These are phyloP conservation scores for Enteromius thamalakanensis DNA, from an alignment of 2,797 vertebrate genomes.

Conservation along the genomic window DNA sequence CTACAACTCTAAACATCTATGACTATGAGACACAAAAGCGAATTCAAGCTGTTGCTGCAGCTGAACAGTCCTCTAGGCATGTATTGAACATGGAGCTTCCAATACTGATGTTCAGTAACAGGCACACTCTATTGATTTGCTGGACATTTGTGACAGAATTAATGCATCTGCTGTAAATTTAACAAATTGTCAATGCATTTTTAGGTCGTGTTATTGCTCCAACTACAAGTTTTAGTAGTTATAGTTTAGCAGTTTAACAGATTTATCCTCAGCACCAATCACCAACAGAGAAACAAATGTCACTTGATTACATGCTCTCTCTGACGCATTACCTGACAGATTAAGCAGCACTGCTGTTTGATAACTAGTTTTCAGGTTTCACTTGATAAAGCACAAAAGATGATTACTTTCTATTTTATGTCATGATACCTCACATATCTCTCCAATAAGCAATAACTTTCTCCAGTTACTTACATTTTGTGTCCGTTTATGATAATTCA, in stretches of 20 bases:
- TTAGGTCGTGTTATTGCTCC: neutral
- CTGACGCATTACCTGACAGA: neutral
- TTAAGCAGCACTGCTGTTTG: neutral
- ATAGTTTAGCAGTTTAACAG: neutral
- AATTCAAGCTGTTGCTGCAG: neutral
- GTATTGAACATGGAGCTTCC: conserved; percentile 41
- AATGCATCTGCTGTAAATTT: neutral
- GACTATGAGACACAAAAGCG: neutral
- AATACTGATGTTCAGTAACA: conserved; percentile 24
- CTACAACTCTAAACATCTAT: neutral
- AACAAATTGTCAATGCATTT: neutral
- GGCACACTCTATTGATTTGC: conserved; percentile 43
- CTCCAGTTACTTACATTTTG: conserved; percentile 4
- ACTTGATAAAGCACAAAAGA: neutral
- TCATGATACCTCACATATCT: neutral
- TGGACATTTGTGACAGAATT: conserved; percentile 14
- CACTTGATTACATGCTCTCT: neutral
- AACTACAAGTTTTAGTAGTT: neutral
- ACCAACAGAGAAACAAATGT: neutral
- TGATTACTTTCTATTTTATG: neutral
- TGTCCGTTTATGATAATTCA: neutral
- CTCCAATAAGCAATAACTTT: neutral
- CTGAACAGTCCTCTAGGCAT: conserved; percentile 13
- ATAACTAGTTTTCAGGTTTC: conserved; percentile 5
- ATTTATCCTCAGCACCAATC: neutral